Percentiles rank a stretch among this genome's conserved stretches.
Evolutionary conservation across 2,797 vertebrate genomes (phyloP).

Genomic region (Natrix natrix): DNA sequence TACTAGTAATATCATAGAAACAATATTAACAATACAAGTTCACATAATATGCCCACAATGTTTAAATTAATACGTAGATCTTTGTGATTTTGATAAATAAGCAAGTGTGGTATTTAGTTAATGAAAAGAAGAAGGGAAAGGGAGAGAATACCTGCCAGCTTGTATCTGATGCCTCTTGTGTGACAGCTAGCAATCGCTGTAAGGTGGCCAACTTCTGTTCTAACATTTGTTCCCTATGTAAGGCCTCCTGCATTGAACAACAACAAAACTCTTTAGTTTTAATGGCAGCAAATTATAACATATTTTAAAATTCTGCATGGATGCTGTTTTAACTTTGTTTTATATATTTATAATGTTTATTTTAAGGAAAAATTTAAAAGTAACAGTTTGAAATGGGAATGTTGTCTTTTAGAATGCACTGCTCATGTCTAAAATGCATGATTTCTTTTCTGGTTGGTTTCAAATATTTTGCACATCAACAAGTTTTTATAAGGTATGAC

Average conservation of each 20-base stretch:
- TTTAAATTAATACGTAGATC: background rate
- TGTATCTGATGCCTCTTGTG: constrained; percentile 98
- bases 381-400: background rate
- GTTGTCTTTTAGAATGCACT: background rate
- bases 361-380: background rate
- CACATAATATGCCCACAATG: background rate
- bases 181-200: constrained; percentile 91
- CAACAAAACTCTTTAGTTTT: constrained; percentile 35
- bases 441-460: background rate
- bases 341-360: background rate
- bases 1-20: background rate
- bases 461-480: background rate
- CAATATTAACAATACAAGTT: background rate
- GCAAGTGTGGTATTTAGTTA: background rate
- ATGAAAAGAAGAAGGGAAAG: background rate
- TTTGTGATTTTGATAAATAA: background rate
- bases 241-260: constrained; percentile 84
- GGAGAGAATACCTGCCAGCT: constrained; percentile 92
- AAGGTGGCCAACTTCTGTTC: constrained; percentile 98
- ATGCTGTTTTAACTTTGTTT: background rate
- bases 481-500: background rate
- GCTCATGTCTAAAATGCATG: background rate
- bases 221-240: constrained; percentile 99
- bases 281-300: constrained; percentile 22
- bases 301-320: background rate